Conservation (phyloP, 2,888 invertebrate genomes). For the Micropterix aruncella region DNA sequence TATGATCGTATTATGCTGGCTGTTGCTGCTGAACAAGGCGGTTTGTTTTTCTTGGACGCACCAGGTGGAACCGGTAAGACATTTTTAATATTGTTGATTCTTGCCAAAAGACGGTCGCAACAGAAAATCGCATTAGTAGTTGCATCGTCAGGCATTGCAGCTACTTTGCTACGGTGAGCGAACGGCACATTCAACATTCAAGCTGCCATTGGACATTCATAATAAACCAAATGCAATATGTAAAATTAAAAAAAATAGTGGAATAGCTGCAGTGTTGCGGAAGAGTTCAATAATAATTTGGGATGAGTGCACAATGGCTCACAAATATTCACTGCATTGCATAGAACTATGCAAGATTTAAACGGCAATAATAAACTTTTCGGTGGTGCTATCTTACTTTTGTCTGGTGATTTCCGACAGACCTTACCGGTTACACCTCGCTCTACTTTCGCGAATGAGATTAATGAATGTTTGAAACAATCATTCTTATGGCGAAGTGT, state of each 20-base stretch:
- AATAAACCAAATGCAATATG: constrained; percentile 3
- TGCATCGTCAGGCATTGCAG: constrained; percentile 23
- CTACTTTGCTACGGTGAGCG: constrained; percentile 16
- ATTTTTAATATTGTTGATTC: constrained; percentile 18
- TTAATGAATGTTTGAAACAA: constrained; percentile 6
- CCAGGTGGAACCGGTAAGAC: constrained; percentile 11
- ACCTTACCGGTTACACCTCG: constrained; percentile 7
- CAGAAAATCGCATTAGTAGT: constrained; percentile 18
- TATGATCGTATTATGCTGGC: constrained; percentile 1
- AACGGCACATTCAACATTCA: constrained; percentile 17
- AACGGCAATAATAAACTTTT: constrained; percentile 4
- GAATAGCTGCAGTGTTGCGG: constrained; percentile 3
- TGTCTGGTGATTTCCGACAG: constrained; percentile 11
- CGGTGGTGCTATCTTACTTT: constrained; percentile 8
- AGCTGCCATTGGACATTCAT: constrained; percentile 10
- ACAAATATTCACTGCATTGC: constrained; percentile 4
- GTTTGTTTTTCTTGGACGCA: constrained; percentile 2
- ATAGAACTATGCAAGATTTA: constrained; percentile 4
- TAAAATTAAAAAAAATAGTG: constrained; percentile 2
- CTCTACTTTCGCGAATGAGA: constrained; percentile 3
- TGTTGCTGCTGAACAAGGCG: constrained; percentile 2
- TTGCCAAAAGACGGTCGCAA: constrained; percentile 16
- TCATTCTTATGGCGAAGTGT: constrained; percentile 12
- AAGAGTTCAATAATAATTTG: constrained; percentile 3
- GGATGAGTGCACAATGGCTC: constrained; percentile 4